Conservation (phyloP, 2,113 vertebrate species). For the Falcunculus frontatus region DNA sequence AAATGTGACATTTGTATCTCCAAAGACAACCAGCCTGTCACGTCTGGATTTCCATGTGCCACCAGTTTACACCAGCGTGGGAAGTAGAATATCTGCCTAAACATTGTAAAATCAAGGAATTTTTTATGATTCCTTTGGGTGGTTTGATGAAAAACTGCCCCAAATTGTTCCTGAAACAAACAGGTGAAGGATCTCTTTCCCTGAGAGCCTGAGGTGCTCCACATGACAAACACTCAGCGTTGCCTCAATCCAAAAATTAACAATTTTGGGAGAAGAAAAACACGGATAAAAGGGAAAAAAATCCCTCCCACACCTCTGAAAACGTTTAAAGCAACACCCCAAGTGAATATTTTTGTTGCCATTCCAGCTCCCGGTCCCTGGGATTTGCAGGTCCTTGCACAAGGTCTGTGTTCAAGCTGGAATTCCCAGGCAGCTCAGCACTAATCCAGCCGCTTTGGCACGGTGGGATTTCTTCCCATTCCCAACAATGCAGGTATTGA, state of each 20-base stretch:
- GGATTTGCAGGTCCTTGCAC: neutral
- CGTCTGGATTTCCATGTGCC: neutral
- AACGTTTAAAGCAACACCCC: neutral
- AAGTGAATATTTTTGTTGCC: neutral
- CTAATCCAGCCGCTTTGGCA: neutral
- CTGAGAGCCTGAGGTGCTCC: fast-evolving
- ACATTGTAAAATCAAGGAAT: fast-evolving
- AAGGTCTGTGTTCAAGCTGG: neutral
- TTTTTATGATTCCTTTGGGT: neutral
- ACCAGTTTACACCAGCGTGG: neutral
- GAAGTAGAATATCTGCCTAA: neutral
- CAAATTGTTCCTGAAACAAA: neutral
- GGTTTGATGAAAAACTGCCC: neutral
- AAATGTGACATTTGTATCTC: too few species aligned
- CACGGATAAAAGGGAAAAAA: fast-evolving
- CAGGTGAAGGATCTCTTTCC: neutral
- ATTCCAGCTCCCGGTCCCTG: neutral
- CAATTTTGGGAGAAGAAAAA: neutral
- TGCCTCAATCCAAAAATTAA: neutral
- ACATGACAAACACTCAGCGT: fast-evolving
- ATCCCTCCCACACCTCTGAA: neutral
- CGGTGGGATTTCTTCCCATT: neutral
- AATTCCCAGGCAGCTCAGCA: neutral
- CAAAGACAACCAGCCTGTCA: neutral
- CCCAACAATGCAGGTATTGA: neutral